phyloP scores from a whole-genome alignment of 2,888 invertebrate species.

The Epinotia ramella region DNA sequence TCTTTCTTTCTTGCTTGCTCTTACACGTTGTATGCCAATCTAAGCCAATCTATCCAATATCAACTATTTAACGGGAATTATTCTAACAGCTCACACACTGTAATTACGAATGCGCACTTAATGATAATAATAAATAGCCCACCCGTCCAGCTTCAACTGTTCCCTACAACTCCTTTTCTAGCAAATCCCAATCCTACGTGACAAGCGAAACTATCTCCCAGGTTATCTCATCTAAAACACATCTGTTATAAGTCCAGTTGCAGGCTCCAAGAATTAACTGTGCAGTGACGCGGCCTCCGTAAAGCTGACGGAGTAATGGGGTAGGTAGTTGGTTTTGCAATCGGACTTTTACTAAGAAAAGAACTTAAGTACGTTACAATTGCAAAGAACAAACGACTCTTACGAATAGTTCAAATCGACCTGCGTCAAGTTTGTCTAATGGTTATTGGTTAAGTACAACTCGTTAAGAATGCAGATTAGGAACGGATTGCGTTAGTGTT shows the following conservation, averaged over 20 bases:
- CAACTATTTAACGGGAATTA: too few species aligned
- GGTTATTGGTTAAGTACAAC: slow-evolving; percentile 31
- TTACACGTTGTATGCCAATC: too few species aligned
- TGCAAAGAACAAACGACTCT: background rate
- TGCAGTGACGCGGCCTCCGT: slow-evolving; percentile 34
- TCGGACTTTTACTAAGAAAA: slow-evolving; percentile 1
- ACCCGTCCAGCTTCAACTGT: background rate
- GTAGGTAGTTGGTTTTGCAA: slow-evolving; percentile 40
- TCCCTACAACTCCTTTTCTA: background rate
- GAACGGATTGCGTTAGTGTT: slow-evolving; percentile 36
- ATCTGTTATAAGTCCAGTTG: slow-evolving; percentile 41
- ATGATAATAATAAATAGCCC: slow-evolving; percentile 1
- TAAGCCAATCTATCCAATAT: too few species aligned
- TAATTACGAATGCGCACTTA: background rate
- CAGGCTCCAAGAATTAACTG: slow-evolving; percentile 37
- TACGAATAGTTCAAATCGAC: background rate
- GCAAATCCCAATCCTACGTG: slow-evolving; percentile 6
- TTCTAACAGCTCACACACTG: too few species aligned
- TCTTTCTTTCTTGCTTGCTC: too few species aligned
- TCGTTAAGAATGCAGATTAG: slow-evolving; percentile 41
- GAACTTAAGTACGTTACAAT: background rate
- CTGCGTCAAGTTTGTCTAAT: slow-evolving; percentile 31
- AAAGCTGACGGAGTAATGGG: slow-evolving; percentile 43
- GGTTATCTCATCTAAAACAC: slow-evolving; percentile 41
- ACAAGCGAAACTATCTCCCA: slow-evolving; percentile 6